These are phyloP conservation scores for Melipona beecheii DNA, from an alignment of 2,888 invertebrate genomes.

Conservation along the genomic window DNA sequence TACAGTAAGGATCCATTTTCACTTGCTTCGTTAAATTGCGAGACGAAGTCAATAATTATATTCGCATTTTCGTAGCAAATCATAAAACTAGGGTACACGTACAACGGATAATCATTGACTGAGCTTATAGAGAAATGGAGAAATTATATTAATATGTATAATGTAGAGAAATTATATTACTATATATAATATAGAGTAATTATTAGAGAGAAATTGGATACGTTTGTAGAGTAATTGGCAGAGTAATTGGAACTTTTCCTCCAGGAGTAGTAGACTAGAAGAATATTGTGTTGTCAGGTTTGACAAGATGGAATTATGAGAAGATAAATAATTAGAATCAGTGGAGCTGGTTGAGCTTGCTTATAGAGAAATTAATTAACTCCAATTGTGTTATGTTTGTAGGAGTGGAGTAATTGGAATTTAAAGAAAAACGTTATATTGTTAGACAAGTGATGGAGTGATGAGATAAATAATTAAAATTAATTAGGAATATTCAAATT, in stretches of 20 bases:
- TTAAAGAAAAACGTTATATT: too few relatives aligned
- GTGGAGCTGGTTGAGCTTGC: not conserved
- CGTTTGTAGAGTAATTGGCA: too few relatives aligned
- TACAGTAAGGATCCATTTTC: constrained; percentile 70
- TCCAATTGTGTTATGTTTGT: too few relatives aligned
- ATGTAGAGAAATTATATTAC: not conserved
- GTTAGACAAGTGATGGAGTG: not conserved
- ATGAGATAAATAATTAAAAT: not conserved
- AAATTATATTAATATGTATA: too few relatives aligned
- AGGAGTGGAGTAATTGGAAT: too few relatives aligned
- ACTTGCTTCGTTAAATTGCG: not conserved
- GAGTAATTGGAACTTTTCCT: not conserved
- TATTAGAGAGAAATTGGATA: too few relatives aligned
- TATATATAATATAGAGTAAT: too few relatives aligned
- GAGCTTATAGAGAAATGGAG: not conserved
- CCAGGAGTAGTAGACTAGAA: not conserved
- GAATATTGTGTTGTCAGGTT: not conserved
- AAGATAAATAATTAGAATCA: not conserved
- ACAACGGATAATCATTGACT: too few relatives aligned
- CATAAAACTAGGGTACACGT: too few relatives aligned
- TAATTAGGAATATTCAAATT: not conserved
- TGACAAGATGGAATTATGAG: not conserved
- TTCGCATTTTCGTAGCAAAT: too few relatives aligned
- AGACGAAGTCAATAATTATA: too few relatives aligned
- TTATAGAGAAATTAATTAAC: too few relatives aligned